Percentiles rank a stretch among this genome's conserved stretches.
Conservation (phyloP, 2,888 invertebrate species). For the Drosophila merina region DNA sequence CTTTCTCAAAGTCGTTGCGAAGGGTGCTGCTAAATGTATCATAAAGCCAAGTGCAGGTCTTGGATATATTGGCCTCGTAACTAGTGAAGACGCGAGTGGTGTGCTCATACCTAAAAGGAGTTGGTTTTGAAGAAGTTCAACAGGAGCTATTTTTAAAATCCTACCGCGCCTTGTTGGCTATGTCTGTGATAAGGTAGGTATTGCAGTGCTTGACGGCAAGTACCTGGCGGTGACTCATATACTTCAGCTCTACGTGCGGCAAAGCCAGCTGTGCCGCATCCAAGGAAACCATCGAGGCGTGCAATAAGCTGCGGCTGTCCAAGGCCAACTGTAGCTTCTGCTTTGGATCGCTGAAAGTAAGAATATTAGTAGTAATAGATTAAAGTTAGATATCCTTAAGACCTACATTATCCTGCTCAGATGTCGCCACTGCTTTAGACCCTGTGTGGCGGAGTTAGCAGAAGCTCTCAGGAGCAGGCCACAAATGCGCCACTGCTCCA, state of each 20-base stretch:
- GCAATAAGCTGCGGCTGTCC: constrained; percentile 80
- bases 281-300: constrained; percentile 81
- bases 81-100: constrained; percentile 80
- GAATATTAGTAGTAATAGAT: neutral
- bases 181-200: constrained; percentile 82
- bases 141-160: neutral
- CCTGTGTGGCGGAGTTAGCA: constrained; percentile 80
- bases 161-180: constrained; percentile 80
- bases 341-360: constrained; percentile 69
- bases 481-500: constrained; percentile 84
- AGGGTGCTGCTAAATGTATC: constrained; percentile 82
- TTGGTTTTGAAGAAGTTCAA: neutral
- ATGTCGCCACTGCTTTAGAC: constrained; percentile 78
- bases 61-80: constrained; percentile 80
- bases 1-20: constrained; percentile 80
- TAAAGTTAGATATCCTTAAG: rapidly evolving
- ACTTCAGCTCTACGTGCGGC: constrained; percentile 83
- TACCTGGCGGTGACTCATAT: constrained; percentile 81
- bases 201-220: constrained; percentile 82
- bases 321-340: constrained; percentile 78
- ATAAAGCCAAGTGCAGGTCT: constrained; percentile 81
- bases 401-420: constrained; percentile 72
- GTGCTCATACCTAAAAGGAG: constrained; percentile 76
- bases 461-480: constrained; percentile 81
- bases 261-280: constrained; percentile 82